phyloP scores from a whole-genome alignment of 2,113 vertebrate genomes.

The Periophthalmus modestus region DNA sequence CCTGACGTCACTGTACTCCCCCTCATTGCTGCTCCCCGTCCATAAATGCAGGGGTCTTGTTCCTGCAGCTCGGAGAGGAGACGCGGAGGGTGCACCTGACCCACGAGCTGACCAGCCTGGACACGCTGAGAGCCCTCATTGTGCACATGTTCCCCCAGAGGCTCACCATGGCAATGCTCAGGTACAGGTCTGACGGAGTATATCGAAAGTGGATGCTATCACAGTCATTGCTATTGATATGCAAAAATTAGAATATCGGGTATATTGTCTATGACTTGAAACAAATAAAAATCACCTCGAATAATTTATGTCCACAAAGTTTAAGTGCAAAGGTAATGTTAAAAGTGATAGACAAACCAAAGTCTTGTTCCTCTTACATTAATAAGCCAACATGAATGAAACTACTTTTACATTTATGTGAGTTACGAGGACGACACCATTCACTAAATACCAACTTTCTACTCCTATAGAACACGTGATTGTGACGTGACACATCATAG shows the following conservation, averaged over 20 bases:
- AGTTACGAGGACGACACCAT: no score
- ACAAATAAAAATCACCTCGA: no score
- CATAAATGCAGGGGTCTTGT: slow-evolving; percentile 84
- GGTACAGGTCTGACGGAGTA: slow-evolving; percentile 48
- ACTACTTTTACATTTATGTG: no score
- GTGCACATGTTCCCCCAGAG: slow-evolving; percentile 99
- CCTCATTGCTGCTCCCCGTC: slow-evolving; percentile 27
- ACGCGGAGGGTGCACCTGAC: slow-evolving; percentile 94
- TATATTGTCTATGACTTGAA: no score
- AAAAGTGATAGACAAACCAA: no score
- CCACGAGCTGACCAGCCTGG: slow-evolving; percentile 97
- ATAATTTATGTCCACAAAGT: neutral
- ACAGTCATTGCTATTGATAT: neutral
- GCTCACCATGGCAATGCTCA: slow-evolving; percentile 96
- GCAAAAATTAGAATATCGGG: no score
- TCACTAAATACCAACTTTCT: no score
- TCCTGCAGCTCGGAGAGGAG: slow-evolving; percentile 97
- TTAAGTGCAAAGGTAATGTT: neutral
- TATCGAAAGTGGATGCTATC: neutral
- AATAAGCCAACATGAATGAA: no score
- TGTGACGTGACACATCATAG: no score
- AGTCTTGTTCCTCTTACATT: no score
- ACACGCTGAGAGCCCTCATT: slow-evolving; percentile 94
- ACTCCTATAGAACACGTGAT: no score
- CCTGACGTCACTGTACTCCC: neutral